Base-by-base conservation (phyloP, 2,113 vertebrate genomes). In the Urocitellus parryii region DNA sequence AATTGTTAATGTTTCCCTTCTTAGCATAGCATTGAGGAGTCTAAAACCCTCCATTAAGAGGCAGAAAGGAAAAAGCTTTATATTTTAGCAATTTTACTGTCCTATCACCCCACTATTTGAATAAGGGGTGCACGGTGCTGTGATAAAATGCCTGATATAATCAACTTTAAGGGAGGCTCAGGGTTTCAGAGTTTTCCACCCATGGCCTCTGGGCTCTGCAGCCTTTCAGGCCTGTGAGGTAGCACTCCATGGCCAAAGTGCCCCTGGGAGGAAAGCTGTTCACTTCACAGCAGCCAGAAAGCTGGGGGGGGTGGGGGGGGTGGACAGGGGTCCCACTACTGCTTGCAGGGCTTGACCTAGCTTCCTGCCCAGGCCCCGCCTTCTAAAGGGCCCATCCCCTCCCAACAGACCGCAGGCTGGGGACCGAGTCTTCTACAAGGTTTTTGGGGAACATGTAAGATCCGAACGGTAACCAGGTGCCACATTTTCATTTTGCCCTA, bases 71-170 rank as follows among this genome's bases (percentile, higher is more conserved):
- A 37, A 56, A 17, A 24, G 24, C 7, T 25, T 22, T 29, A 1
- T 3, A 5, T 45, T 61, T 39, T 8, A 8, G 0, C 7, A 34
- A 53, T 5, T n/a, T 24, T 7, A 6, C 24, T 0, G 0, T 32
- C 16, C 3, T 5, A 5, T 29, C 51, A n/a, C 7, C 39, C 27
- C 68, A 0, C 3, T 48, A 34, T 32, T 1, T 48, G n/a, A 63
- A 27, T 9, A 6, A 67, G 9, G n/a, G n/a, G 24, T 9, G 24
- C 8, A 10, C 29, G 37, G n/a, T 42, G 27, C 51, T 61, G 16
- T 51, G 74, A 70, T 34, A n/a, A 61, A 42, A 37, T 4, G 5
- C 65, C 37, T 5, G 39, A 93, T 25, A 12, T 22, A 16, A 70
- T 63, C 63, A 48, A 53, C n/a, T 45, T 13, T 4, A 7, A 37